These are phyloP conservation scores for Sarcophaga caerulescens DNA, from an alignment of 2,888 invertebrate species.

Conservation along the genomic window DNA sequence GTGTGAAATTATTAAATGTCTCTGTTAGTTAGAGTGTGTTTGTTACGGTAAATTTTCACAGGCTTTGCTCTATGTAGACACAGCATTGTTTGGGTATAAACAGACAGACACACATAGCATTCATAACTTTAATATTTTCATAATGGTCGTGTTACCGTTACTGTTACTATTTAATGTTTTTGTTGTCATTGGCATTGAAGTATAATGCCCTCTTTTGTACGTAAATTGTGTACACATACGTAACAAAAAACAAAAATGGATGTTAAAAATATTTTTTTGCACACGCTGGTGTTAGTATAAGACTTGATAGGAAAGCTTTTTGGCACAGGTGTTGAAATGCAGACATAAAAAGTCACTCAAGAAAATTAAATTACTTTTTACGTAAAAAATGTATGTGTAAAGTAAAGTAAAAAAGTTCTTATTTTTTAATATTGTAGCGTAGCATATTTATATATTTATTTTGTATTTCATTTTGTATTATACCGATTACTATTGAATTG, in stretches of 20 bases:
- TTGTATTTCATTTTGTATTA: too few species aligned
- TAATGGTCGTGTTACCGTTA: background rate
- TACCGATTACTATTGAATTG: too few species aligned
- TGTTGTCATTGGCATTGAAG: conserved; percentile 10
- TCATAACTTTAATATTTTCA: conserved; percentile 42
- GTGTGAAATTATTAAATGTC: background rate
- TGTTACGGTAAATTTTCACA: conserved; percentile 19
- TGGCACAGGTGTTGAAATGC: conserved; percentile 55
- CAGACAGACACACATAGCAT: background rate
- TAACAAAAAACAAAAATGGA: conserved; percentile 33
- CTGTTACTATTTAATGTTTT: background rate
- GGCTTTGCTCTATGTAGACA: too few species aligned
- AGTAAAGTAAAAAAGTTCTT: too few species aligned
- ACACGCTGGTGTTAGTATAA: too few species aligned
- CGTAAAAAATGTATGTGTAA: background rate
- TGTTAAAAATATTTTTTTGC: background rate
- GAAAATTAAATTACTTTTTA: conserved; percentile 61
- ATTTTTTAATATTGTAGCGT: too few species aligned
- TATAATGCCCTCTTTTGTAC: background rate
- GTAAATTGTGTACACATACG: conserved; percentile 29
- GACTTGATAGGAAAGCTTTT: conserved; percentile 53
- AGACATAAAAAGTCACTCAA: conserved; percentile 63
- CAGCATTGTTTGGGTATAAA: background rate
- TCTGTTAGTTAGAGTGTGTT: background rate
- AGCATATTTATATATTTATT: too few species aligned